phyloP scores from a whole-genome alignment of 1,140 invertebrate species.

The Ganaspis sp. region DNA sequence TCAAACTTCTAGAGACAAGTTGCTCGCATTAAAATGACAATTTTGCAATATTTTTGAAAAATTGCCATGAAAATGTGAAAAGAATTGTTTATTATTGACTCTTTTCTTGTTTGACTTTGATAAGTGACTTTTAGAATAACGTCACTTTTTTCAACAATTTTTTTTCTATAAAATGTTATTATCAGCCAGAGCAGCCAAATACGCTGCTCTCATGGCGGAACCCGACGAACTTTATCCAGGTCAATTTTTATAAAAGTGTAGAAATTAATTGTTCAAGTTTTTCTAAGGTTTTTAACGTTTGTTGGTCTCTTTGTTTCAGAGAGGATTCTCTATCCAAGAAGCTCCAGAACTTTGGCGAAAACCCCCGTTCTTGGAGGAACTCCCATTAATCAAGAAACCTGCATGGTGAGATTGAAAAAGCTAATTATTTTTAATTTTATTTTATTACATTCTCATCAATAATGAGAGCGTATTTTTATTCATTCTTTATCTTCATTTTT shows the following conservation, averaged over 20 bases:
- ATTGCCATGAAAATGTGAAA: too few species aligned
- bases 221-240: slow-evolving; percentile 71
- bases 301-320: slow-evolving; percentile 66
- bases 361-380: slow-evolving; percentile 77
- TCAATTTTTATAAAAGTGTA: slow-evolving; percentile 34
- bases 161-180: slow-evolving; percentile 58
- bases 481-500: neutral
- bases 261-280: neutral
- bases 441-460: too few species aligned
- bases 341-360: slow-evolving; percentile 66
- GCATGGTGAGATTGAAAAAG: slow-evolving; percentile 75
- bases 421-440: slow-evolving; percentile 28
- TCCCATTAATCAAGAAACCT: slow-evolving; percentile 81
- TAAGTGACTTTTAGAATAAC: neutral
- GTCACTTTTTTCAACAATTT: slow-evolving; percentile 9
- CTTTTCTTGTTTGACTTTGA: too few species aligned
- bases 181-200: slow-evolving; percentile 66
- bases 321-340: slow-evolving; percentile 75
- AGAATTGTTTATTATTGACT: too few species aligned
- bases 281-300: neutral
- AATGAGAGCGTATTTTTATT: too few species aligned
- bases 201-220: slow-evolving; percentile 69
- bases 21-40: neutral
- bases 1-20: neutral
- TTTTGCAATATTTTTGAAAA: slow-evolving; percentile 10